phyloP scores from a whole-genome alignment of 2,797 vertebrate genomes.

The Gouania willdenowi region DNA sequence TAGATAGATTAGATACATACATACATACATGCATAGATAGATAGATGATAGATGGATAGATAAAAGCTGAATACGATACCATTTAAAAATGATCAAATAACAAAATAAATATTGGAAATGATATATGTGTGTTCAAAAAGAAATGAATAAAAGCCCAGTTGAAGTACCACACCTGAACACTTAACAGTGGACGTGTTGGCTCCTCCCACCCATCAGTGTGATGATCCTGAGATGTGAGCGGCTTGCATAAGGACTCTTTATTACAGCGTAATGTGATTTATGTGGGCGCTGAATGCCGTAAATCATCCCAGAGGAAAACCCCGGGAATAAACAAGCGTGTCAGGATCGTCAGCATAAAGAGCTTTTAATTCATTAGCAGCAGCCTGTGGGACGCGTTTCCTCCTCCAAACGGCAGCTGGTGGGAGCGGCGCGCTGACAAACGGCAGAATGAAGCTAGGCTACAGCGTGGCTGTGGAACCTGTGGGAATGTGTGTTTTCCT shows the following conservation, averaged over 20 bases:
- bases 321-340: conserved; percentile 33
- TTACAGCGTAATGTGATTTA: conserved; percentile 47
- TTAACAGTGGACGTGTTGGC: too few relatives aligned
- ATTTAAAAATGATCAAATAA: too few relatives aligned
- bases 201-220: too few relatives aligned
- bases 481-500: conserved; percentile 1
- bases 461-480: background rate
- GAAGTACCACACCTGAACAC: too few relatives aligned
- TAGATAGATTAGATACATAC: too few relatives aligned
- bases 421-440: too few relatives aligned
- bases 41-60: too few relatives aligned
- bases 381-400: background rate
- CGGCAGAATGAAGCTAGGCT: background rate
- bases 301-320: conserved; percentile 50
- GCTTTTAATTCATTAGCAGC: conserved; percentile 39
- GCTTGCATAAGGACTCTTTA: conserved; percentile 35
- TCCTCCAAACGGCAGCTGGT: background rate
- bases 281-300: conserved; percentile 41
- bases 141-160: too few relatives aligned
- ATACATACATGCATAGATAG: too few relatives aligned
- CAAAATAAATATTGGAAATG: too few relatives aligned
- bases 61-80: too few relatives aligned
- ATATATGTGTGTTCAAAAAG: too few relatives aligned
- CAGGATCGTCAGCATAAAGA: conserved; percentile 33
- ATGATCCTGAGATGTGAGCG: conserved; percentile 29